A percentile compares a stretch with the other conserved stretches of the same genome.
These are phyloP conservation scores for Dysmachus trigonus DNA, from an alignment of 2,888 invertebrate genomes.

Conservation along the genomic window DNA sequence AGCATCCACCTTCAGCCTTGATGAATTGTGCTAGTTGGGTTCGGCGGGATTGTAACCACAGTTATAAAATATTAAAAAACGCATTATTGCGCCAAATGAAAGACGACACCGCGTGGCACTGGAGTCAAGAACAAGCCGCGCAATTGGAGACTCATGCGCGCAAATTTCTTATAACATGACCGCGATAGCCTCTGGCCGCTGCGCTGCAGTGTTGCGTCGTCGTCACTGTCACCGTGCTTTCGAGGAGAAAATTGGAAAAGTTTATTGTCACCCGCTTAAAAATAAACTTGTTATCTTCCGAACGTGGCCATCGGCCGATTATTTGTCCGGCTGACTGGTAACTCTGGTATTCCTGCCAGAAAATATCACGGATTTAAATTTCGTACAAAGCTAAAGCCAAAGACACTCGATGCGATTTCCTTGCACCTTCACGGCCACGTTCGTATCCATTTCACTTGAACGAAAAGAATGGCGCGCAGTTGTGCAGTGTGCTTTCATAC, in stretches of 20 bases:
- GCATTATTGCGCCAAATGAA: slow-evolving; percentile 28
- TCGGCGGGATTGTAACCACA: slow-evolving; percentile 12
- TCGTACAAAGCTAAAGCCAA: too few species aligned
- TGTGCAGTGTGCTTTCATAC: too few species aligned
- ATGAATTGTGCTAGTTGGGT: slow-evolving; percentile 14
- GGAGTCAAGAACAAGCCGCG: slow-evolving; percentile 3
- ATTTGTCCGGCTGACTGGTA: neutral
- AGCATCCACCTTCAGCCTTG: slow-evolving; percentile 12
- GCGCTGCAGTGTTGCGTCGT: too few species aligned
- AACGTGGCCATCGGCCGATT: neutral
- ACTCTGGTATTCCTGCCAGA: neutral
- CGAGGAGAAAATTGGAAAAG: neutral
- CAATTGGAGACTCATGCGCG: neutral
- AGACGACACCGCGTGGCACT: slow-evolving; percentile 23
- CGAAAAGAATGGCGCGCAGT: neutral
- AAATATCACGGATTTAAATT: neutral
- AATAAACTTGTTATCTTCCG: neutral
- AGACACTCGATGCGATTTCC: neutral
- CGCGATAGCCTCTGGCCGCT: neutral
- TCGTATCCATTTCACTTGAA: neutral
- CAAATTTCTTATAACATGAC: neutral
- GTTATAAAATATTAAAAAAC: slow-evolving; percentile 35
- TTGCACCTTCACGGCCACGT: neutral
- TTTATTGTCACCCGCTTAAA: neutral
- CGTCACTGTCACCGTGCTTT: neutral